Evolutionary conservation across 2,113 vertebrate species (phyloP).

Genomic region (Orthochromis indermauri): DNA sequence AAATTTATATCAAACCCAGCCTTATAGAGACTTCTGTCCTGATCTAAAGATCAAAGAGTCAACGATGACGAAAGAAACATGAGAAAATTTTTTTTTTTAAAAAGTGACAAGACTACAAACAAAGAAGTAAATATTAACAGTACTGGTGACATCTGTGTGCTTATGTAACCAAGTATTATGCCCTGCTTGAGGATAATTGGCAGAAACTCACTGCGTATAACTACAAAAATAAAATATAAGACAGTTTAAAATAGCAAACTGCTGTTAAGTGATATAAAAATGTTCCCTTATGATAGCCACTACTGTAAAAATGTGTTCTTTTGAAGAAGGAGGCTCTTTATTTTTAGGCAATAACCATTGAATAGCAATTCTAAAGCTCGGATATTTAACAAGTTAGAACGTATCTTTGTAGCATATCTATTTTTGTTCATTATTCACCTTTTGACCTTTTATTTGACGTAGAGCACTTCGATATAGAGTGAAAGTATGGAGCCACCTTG

Average conservation of each 20-base stretch:
- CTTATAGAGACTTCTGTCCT: not conserved
- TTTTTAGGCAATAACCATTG: not conserved
- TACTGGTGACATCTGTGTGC: not conserved
- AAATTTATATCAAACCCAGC: not conserved
- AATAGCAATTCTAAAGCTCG: not conserved
- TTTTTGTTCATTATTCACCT: not conserved
- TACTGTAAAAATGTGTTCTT: not conserved
- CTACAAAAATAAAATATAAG: not conserved
- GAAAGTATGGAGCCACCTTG: not conserved
- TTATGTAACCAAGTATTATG: not conserved
- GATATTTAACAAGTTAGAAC: not conserved
- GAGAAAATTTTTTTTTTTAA: fast-evolving
- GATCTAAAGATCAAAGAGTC: not conserved
- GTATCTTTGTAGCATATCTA: not conserved
- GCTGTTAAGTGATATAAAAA: not conserved
- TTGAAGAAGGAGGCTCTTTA: not conserved
- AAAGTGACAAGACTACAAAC: not conserved
- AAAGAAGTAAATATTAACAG: not conserved
- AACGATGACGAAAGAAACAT: not conserved
- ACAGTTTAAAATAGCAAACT: not conserved
- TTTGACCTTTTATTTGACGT: not conserved
- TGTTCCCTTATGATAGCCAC: not conserved
- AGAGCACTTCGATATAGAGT: not conserved
- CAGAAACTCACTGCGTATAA: not conserved
- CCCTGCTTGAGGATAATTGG: not conserved